Evolutionary conservation across 1,140 invertebrate species (phyloP).

Genomic region (Bradysia coprophila): DNA sequence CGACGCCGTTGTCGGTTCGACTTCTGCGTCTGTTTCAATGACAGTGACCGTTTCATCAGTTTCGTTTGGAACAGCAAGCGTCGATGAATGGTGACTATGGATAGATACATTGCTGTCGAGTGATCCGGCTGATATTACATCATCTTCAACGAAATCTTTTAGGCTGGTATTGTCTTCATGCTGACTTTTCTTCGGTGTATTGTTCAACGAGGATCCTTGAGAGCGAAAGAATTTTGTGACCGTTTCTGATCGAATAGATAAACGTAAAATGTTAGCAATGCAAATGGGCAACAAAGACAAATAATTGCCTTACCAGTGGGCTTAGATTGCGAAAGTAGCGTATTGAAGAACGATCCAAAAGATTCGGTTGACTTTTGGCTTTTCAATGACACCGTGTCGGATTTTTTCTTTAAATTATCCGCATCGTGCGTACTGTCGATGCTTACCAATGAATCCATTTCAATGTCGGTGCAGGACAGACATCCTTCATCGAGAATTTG

Average conservation of each 20-base stretch:
- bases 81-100: constrained; percentile 1
- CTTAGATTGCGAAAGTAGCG: constrained; percentile 22
- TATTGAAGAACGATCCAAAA: constrained; percentile 24
- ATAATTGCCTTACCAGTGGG: constrained; percentile 17
- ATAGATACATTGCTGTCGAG: constrained; percentile 2
- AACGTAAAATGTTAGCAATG: constrained; percentile 1
- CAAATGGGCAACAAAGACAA: constrained; percentile 4
- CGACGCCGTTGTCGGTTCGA: no score
- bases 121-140: constrained; percentile 2
- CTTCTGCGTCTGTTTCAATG: neutral
- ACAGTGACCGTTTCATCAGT: neutral
- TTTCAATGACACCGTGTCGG: neutral
- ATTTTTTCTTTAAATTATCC: neutral
- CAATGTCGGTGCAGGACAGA: constrained; percentile 23
- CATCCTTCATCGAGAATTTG: constrained; percentile 15
- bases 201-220: constrained; percentile 10
- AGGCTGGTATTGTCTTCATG: neutral
- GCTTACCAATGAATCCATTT: constrained; percentile 25
- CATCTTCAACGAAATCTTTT: neutral
- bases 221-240: constrained; percentile 23
- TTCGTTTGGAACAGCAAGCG: neutral
- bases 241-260: constrained; percentile 11
- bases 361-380: constrained; percentile 13
- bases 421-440: constrained; percentile 18
- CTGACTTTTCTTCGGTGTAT: constrained; percentile 4